Conservation (phyloP, 2,888 invertebrate genomes). For the Cephus nigrinus region DNA sequence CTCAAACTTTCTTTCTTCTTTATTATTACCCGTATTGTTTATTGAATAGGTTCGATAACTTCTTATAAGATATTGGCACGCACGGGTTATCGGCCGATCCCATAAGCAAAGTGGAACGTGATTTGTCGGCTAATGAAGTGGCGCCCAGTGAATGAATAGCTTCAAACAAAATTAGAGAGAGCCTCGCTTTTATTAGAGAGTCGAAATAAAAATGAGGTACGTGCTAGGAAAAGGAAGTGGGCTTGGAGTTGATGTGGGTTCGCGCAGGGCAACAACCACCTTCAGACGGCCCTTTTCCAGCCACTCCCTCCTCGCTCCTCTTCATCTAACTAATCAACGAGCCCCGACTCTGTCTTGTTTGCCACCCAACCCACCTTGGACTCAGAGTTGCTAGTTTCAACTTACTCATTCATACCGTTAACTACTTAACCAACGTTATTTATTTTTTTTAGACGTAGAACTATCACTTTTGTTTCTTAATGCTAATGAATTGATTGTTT, state of each 20-base stretch:
- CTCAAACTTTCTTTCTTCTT: not conserved
- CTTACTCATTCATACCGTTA: not conserved
- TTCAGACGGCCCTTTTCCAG: conserved; percentile 3
- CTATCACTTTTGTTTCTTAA: not conserved
- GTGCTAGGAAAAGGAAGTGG: conserved; percentile 45
- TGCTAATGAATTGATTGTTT: not conserved
- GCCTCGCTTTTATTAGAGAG: conserved; percentile 45
- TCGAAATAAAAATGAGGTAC: conserved; percentile 55
- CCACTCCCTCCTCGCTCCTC: conserved; percentile 1
- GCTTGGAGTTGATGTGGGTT: conserved; percentile 11
- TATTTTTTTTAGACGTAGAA: not conserved
- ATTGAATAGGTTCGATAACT: not conserved
- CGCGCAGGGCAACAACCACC: conserved; percentile 13
- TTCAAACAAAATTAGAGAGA: conserved; percentile 44
- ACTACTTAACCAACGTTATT: not conserved
- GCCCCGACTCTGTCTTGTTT: conserved; percentile 14
- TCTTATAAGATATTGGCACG: not conserved
- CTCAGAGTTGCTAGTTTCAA: not conserved
- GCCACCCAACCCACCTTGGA: not conserved
- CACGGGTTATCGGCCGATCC: not conserved
- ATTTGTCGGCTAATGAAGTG: conserved; percentile 36
- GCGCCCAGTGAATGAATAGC: conserved; percentile 32
- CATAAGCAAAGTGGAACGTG: conserved; percentile 19
- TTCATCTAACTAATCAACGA: conserved; percentile 29
- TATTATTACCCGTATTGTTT: not conserved